Conservation (phyloP, 2,113 vertebrate genomes). For the Terrapene triunguis region DNA sequence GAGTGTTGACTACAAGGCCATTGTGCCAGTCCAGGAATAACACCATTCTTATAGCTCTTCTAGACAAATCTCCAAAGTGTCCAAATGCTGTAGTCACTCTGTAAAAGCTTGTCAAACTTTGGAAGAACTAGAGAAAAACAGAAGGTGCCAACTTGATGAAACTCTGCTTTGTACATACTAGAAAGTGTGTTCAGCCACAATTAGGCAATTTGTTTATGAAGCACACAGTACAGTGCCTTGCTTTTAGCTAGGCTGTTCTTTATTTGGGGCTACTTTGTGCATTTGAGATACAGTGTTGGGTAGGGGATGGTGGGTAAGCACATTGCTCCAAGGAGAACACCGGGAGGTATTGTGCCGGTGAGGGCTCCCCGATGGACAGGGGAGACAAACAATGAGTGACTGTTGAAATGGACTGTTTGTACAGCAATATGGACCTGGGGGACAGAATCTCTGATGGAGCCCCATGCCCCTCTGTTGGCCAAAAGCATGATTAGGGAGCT, state of each 20-base stretch:
- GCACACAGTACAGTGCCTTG: rapidly evolving
- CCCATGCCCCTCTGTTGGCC: background rate
- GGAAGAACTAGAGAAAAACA: constrained; percentile 20
- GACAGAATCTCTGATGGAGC: rapidly evolving
- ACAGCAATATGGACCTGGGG: background rate
- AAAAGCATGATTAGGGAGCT: background rate
- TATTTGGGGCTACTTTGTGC: background rate
- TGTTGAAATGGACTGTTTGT: background rate
- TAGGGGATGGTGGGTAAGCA: background rate
- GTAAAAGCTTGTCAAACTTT: constrained; percentile 12
- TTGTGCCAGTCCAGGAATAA: constrained; percentile 33
- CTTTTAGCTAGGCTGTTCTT: background rate
- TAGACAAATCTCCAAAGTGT: constrained; percentile 8
- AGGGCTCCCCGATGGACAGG: background rate
- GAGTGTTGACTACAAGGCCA: background rate
- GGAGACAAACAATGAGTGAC: rapidly evolving
- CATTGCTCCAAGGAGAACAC: rapidly evolving
- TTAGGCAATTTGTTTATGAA: background rate
- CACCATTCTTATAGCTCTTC: background rate
- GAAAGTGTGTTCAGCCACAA: constrained; percentile 7
- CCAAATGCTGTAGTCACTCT: constrained; percentile 31
- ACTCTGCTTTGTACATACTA: background rate
- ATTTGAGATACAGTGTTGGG: background rate
- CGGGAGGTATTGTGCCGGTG: rapidly evolving
- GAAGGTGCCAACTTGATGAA: constrained; percentile 4